Conservation (phyloP, 2,113 vertebrate genomes). For the Hiodon tergisus region DNA sequence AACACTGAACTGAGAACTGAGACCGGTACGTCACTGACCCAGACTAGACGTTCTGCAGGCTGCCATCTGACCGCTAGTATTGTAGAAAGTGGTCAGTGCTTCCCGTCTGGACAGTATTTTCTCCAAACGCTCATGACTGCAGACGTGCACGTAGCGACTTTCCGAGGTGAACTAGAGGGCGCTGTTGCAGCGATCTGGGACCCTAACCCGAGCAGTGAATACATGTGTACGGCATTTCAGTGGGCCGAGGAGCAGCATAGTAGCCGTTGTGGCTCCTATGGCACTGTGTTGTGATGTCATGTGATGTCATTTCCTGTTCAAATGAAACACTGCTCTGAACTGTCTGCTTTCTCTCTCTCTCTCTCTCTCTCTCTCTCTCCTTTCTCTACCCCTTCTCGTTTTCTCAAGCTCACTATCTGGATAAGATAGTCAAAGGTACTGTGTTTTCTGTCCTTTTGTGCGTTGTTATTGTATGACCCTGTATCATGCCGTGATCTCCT, state of each 20-base stretch:
- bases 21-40: no score
- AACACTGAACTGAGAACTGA: no score
- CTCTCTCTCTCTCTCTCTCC: conserved; percentile 20
- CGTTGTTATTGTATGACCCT: conserved; percentile 28
- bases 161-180: background rate
- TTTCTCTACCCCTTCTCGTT: conserved; percentile 15
- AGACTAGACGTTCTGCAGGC: no score
- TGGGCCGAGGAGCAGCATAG: background rate
- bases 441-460: conserved; percentile 6
- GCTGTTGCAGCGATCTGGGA: background rate
- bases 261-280: conserved; percentile 21
- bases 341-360: conserved; percentile 55
- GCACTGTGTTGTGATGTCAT: conserved; percentile 62
- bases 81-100: no score
- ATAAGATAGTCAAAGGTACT: conserved; percentile 24
- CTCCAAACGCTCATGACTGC: no score
- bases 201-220: background rate
- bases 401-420: conserved; percentile 26
- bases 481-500: background rate
- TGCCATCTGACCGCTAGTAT: no score
- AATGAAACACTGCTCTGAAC: conserved; percentile 71
- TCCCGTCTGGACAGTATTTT: no score
- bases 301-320: conserved; percentile 63
- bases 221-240: background rate
- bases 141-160: background rate